These are phyloP conservation scores for Saccopteryx bilineata DNA, from an alignment of 2,113 vertebrate species.

Conservation along the genomic window DNA sequence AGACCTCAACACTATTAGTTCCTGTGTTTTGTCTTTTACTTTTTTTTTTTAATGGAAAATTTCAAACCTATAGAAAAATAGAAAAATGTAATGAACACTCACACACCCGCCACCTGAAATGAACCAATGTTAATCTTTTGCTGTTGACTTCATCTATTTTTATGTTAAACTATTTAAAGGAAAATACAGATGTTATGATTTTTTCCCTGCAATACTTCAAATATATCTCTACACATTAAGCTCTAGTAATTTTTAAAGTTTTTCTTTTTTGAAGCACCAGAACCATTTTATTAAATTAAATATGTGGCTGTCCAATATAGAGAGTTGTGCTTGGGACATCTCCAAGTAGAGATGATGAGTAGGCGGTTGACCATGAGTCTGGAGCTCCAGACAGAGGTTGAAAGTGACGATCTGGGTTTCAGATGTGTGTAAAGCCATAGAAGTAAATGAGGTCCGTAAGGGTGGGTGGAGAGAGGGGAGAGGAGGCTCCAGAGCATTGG, in stretches of 20 bases:
- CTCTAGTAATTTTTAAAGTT: neutral
- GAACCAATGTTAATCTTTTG: neutral
- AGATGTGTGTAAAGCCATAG: neutral
- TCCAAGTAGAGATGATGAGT: neutral
- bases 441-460: neutral
- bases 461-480: neutral
- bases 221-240: conserved; percentile 9
- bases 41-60: conserved; percentile 14
- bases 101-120: neutral
- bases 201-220: conserved; percentile 42
- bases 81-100: neutral
- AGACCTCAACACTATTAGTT: neutral
- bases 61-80: neutral
- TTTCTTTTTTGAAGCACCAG: neutral
- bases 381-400: neutral
- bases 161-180: conserved; percentile 27
- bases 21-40: neutral
- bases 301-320: neutral
- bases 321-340: neutral
- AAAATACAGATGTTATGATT: neutral
- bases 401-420: neutral
- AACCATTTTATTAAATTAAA: conserved; percentile 6
- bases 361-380: neutral
- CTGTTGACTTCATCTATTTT: neutral
- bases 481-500: neutral